Conservation (phyloP, 2,888 invertebrate species). For the Polydrusus tereticollis region DNA sequence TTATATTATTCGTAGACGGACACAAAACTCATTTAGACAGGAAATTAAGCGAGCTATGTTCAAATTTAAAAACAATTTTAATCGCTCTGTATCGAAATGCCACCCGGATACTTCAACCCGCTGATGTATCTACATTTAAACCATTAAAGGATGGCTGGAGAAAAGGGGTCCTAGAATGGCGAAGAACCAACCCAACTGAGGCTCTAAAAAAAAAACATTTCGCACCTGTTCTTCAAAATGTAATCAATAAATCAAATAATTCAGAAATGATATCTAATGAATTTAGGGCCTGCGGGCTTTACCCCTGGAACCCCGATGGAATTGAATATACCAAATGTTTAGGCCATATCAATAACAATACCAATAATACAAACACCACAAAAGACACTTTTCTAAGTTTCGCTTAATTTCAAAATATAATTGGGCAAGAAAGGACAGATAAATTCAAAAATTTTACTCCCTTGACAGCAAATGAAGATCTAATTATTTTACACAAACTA, state of each 20-base stretch:
- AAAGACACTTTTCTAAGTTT: conserved; percentile 14
- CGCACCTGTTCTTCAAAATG: conserved; percentile 18
- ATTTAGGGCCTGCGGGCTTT: conserved; percentile 47
- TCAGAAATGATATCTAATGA: conserved; percentile 42
- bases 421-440: no score
- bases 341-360: conserved; percentile 28
- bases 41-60: conserved; percentile 43
- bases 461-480: no score
- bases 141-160: conserved; percentile 52
- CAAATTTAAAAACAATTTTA: conserved; percentile 49
- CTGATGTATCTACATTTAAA: conserved; percentile 56
- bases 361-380: neutral
- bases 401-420: conserved; percentile 18
- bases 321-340: conserved; percentile 44
- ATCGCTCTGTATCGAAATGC: conserved; percentile 56
- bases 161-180: conserved; percentile 56
- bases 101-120: conserved; percentile 48
- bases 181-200: conserved; percentile 51
- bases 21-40: conserved; percentile 35
- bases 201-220: conserved; percentile 22
- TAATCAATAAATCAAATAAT: conserved; percentile 17
- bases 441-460: no score
- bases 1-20: conserved; percentile 40
- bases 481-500: no score
- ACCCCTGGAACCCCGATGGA: conserved; percentile 41